These are phyloP conservation scores for Philaethria dido DNA, from an alignment of 2,888 invertebrate genomes.

Conservation along the genomic window DNA sequence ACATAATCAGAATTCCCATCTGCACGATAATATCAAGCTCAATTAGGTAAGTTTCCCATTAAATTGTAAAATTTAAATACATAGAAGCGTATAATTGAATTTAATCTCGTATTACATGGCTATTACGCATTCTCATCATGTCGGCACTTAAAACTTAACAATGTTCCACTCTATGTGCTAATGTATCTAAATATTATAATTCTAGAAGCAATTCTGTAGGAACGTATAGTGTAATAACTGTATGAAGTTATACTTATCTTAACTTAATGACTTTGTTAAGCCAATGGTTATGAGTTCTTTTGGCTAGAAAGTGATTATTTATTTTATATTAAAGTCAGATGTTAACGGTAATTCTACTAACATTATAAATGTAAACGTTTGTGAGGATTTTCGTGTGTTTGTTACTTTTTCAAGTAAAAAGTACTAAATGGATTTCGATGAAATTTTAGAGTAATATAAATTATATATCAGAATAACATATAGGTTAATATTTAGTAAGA, in stretches of 20 bases:
- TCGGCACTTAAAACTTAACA: conserved; percentile 19
- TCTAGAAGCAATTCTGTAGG: neutral
- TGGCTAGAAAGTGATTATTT: too few species aligned
- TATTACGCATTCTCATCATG: conserved; percentile 22
- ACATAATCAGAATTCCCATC: too few species aligned
- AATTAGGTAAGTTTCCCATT: conserved; percentile 6
- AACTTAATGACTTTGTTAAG: neutral
- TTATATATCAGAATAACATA: too few species aligned
- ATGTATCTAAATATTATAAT: conserved; percentile 17
- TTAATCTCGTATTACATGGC: conserved; percentile 25
- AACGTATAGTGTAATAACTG: neutral
- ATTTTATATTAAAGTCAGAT: too few species aligned
- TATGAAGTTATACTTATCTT: conserved; percentile 4
- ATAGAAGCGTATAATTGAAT: conserved; percentile 17
- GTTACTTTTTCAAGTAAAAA: too few species aligned
- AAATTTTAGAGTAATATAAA: too few species aligned
- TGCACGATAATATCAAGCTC: neutral
- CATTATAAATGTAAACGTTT: too few species aligned
- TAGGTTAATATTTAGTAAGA: too few species aligned
- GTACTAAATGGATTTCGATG: too few species aligned
- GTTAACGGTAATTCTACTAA: too few species aligned
- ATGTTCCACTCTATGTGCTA: neutral
- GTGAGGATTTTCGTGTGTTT: too few species aligned
- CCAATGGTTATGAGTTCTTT: too few species aligned
- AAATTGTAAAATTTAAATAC: conserved; percentile 9